A percentile compares a stretch with the other conserved stretches of the same genome.
phyloP scores from a whole-genome alignment of 2,888 invertebrate species.

The Aromia moschata region DNA sequence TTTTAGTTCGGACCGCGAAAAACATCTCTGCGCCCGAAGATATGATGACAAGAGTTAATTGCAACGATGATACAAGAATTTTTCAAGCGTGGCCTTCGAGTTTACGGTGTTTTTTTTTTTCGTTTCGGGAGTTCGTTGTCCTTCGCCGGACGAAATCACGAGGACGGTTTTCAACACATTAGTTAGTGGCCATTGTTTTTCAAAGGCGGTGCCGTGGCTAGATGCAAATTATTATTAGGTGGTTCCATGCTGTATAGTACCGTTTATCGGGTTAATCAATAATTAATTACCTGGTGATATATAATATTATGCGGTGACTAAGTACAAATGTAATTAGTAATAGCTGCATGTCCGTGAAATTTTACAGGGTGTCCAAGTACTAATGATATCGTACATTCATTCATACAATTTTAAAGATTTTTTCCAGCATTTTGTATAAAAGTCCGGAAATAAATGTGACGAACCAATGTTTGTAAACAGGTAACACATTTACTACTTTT shows the following conservation, averaged over 20 bases:
- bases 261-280: background rate
- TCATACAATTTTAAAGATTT: too few species aligned
- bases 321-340: background rate
- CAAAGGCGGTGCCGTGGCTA: background rate
- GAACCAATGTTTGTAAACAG: too few species aligned
- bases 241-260: background rate
- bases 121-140: slow-evolving; percentile 14
- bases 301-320: background rate
- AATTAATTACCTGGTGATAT: background rate
- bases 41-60: slow-evolving; percentile 15
- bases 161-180: slow-evolving; percentile 7
- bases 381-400: background rate
- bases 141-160: slow-evolving; percentile 5
- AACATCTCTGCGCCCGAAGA: background rate
- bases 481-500: too few species aligned
- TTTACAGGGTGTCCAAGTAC: background rate
- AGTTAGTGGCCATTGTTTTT: background rate
- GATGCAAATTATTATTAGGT: background rate
- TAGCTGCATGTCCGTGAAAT: background rate
- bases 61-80: slow-evolving; percentile 14
- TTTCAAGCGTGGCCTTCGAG: slow-evolving; percentile 18
- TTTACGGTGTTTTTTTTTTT: slow-evolving; percentile 12
- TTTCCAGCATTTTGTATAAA: too few species aligned
- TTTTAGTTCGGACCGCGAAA: background rate
- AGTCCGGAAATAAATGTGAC: too few species aligned